These are phyloP conservation scores for Grammomys surdaster DNA, from an alignment of 2,113 vertebrate species.

Conservation along the genomic window DNA sequence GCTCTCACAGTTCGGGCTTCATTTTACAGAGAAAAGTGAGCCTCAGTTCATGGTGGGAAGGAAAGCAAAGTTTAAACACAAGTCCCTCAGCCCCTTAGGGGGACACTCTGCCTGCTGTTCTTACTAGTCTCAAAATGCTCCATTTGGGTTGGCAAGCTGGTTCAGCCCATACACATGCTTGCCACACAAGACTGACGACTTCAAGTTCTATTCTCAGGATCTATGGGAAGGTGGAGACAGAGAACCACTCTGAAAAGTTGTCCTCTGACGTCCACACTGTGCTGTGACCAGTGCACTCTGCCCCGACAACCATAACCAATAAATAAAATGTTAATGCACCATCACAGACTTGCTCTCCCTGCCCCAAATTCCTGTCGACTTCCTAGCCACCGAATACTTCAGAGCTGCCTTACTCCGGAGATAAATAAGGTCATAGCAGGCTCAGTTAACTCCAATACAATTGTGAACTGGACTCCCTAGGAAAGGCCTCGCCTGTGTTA, in stretches of 20 bases:
- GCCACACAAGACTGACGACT: background rate
- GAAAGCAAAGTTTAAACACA: background rate
- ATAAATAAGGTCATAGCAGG: background rate
- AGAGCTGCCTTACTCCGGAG: background rate
- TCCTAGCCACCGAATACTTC: background rate
- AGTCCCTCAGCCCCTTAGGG: background rate
- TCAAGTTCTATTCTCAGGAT: background rate
- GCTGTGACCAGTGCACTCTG: background rate
- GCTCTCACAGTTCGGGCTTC: background rate
- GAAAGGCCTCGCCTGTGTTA: background rate
- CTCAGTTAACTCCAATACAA: background rate
- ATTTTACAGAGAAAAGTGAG: background rate
- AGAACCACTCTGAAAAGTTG: background rate
- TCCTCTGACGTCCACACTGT: background rate
- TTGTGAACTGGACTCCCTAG: background rate
- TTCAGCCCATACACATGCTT: background rate
- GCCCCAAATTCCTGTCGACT: background rate
- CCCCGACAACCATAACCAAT: background rate
- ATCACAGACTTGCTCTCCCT: background rate
- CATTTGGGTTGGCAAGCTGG: background rate
- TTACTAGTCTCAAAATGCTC: background rate
- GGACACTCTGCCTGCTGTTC: background rate
- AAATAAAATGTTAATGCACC: background rate
- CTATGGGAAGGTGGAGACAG: background rate
- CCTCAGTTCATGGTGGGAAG: background rate